These are phyloP conservation scores for Percina caprodes DNA, from an alignment of 2,113 vertebrate genomes.

Conservation along the genomic window DNA sequence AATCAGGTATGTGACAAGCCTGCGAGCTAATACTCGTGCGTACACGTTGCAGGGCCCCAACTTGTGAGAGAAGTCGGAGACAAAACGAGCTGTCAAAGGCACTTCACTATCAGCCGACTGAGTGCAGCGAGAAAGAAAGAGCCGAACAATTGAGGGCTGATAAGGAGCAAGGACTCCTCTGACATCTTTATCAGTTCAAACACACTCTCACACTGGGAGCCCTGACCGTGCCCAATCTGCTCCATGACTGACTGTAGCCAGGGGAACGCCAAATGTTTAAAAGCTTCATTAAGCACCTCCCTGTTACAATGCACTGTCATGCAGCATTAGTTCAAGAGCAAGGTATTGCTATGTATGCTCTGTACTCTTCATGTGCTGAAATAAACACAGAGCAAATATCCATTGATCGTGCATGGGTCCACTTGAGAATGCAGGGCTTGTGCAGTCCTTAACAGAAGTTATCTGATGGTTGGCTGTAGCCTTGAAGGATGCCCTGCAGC, in stretches of 20 bases:
- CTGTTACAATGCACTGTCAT: slow-evolving; percentile 15
- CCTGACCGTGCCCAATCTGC: slow-evolving; percentile 58
- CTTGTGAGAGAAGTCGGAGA: slow-evolving; percentile 57
- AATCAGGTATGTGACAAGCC: slow-evolving; percentile 4
- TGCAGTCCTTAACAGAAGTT: slow-evolving; percentile 3
- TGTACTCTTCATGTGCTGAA: slow-evolving; percentile 12
- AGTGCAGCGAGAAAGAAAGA: slow-evolving; percentile 51
- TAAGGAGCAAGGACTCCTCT: slow-evolving; percentile 69
- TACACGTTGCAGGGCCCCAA: slow-evolving; percentile 28
- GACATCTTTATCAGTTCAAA: slow-evolving; percentile 79
- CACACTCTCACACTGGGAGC: slow-evolving; percentile 57
- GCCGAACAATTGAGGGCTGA: slow-evolving; percentile 62
- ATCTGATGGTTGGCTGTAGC: slow-evolving; percentile 50
- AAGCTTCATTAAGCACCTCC: slow-evolving; percentile 62
- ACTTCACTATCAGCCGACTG: slow-evolving; percentile 57
- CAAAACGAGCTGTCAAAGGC: slow-evolving; percentile 53
- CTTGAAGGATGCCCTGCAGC: slow-evolving; percentile 50
- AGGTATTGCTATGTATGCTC: background rate
- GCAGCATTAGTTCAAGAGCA: background rate
- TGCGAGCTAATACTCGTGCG: background rate
- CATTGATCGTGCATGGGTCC: slow-evolving; percentile 19
- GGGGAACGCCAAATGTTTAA: slow-evolving; percentile 55
- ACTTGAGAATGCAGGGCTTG: slow-evolving; percentile 18
- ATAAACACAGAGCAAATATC: slow-evolving; percentile 19
- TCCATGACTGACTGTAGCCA: slow-evolving; percentile 57